Evolutionary conservation across 2,113 vertebrate species (phyloP).

Genomic region (Phodopus roborovskii): DNA sequence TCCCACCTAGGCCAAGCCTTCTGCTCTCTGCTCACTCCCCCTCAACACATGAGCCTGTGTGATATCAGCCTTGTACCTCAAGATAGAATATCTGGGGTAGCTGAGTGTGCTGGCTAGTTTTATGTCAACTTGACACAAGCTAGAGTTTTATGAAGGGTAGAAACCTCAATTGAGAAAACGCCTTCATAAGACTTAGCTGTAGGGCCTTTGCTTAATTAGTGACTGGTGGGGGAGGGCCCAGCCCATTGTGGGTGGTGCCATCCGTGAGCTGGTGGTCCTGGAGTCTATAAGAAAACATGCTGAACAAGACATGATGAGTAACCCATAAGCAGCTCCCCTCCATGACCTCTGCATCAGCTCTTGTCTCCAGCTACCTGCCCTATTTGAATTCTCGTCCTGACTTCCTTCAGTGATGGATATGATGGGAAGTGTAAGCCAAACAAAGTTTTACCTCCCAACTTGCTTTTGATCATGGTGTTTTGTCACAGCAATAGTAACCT

Average conservation of each 20-base stretch:
- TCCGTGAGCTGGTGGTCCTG: background rate
- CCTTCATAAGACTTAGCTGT: background rate
- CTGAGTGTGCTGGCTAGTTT: background rate
- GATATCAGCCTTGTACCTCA: background rate
- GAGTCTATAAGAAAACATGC: background rate
- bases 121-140: background rate
- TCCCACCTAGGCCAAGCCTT: background rate
- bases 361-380: background rate
- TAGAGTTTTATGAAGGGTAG: background rate
- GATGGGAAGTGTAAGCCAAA: background rate
- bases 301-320: background rate
- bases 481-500: background rate
- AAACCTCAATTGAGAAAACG: background rate
- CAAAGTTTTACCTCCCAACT: background rate
- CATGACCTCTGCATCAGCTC: background rate
- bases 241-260: too few species aligned
- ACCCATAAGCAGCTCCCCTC: background rate
- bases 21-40: background rate
- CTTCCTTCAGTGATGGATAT: background rate
- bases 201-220: background rate
- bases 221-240: background rate
- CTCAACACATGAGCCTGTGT: background rate
- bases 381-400: background rate
- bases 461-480: background rate
- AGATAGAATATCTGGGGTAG: background rate